These are phyloP conservation scores for Phortica variegata DNA, from an alignment of 1,140 invertebrate genomes.

Conservation along the genomic window DNA sequence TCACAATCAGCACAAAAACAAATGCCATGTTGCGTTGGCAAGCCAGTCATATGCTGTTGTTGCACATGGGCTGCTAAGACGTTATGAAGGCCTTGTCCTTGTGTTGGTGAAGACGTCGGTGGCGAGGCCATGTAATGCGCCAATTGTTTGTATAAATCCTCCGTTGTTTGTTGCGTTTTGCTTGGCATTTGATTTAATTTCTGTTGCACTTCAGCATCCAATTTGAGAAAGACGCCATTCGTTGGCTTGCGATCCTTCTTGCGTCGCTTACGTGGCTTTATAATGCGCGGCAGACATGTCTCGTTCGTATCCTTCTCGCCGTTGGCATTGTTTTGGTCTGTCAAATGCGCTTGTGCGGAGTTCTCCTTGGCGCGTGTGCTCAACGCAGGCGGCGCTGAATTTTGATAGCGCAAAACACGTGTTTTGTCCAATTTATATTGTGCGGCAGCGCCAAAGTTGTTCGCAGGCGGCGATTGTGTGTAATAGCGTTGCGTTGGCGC, in stretches of 20 bases:
- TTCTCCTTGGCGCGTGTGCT: constrained; percentile 30
- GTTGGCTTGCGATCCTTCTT: constrained; percentile 79
- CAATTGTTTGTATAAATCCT: background rate
- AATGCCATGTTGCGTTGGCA: constrained; percentile 33
- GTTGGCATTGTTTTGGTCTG: background rate
- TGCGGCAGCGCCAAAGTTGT: constrained; percentile 21
- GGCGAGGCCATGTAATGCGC: background rate
- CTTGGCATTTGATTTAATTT: constrained; percentile 15
- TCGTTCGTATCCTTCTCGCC: constrained; percentile 55
- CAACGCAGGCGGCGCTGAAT: constrained; percentile 33
- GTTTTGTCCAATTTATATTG: constrained; percentile 25
- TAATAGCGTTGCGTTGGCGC: constrained; percentile 17
- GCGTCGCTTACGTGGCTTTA: constrained; percentile 82
- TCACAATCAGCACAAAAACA: constrained; percentile 81
- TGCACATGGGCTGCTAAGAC: constrained; percentile 6
- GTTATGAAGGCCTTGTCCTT: no score
- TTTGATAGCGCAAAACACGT: constrained; percentile 40
- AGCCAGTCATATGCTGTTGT: background rate
- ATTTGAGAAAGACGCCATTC: constrained; percentile 40
- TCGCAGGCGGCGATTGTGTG: constrained; percentile 12
- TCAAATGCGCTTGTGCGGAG: constrained; percentile 5
- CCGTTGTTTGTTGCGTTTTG: constrained; percentile 1
- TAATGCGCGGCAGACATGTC: constrained; percentile 79
- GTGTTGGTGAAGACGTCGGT: constrained; percentile 1
- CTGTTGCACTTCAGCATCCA: constrained; percentile 34